Conservation (phyloP, 92 coral and sea anemone species). For the Anthopleura xanthogrammica region DNA sequence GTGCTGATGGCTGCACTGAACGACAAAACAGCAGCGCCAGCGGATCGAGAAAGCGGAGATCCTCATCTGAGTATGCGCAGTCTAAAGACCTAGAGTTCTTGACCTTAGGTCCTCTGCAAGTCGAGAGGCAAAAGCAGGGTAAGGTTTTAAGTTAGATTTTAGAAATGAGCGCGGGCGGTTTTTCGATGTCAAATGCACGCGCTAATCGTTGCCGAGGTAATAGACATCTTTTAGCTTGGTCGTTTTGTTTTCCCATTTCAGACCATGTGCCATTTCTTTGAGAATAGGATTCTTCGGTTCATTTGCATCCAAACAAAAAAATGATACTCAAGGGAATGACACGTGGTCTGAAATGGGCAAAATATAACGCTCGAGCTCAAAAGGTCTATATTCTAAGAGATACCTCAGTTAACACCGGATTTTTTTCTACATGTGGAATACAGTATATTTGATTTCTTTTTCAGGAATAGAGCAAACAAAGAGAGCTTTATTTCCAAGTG, state of each 20-base stretch:
- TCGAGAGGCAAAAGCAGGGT: background rate
- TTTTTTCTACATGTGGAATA: background rate
- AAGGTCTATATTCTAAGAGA: no score
- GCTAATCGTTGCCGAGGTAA: background rate
- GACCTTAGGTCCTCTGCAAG: no score
- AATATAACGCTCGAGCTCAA: no score
- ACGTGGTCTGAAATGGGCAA: no score
- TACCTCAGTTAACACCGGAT: no score
- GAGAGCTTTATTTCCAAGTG: background rate
- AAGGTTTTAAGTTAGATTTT: background rate
- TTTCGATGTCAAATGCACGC: background rate
- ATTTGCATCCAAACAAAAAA: no score
- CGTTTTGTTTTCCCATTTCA: no score
- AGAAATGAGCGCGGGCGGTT: no score
- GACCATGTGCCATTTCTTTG: no score
- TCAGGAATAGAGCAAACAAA: background rate
- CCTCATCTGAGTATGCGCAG: slow-evolving; percentile 11
- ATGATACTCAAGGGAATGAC: no score
- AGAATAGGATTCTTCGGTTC: no score
- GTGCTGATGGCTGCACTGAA: slow-evolving; percentile 56
- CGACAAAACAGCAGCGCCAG: slow-evolving; percentile 29
- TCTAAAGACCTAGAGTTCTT: background rate
- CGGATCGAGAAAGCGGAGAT: slow-evolving; percentile 33
- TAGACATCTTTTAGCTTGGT: no score
- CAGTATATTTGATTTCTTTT: background rate